Percentiles rank a stretch among this genome's conserved stretches.
phyloP scores from a whole-genome alignment of 2,888 invertebrate genomes.

The Oxycera nigricornis region DNA sequence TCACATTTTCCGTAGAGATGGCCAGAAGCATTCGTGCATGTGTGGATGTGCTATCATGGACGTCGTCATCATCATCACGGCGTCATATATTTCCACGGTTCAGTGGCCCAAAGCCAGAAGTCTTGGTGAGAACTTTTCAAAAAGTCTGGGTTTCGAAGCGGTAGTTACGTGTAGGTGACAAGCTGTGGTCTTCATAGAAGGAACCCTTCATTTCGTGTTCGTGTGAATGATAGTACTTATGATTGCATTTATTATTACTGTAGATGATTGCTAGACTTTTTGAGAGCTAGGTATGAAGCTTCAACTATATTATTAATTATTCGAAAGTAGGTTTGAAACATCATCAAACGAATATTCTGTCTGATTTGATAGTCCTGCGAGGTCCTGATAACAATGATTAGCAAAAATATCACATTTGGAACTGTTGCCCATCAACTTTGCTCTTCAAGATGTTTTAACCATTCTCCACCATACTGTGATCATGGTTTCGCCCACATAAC shows the following conservation, averaged over 20 bases:
- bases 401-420: too few relatives aligned
- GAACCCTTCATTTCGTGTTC: conserved; percentile 36
- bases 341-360: too few relatives aligned
- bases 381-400: too few relatives aligned
- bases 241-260: conserved; percentile 32
- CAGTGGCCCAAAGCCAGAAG: conserved; percentile 38
- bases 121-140: conserved; percentile 41
- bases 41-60: too few relatives aligned
- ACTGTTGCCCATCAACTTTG: too few relatives aligned
- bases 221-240: conserved; percentile 40
- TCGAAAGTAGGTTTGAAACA: too few relatives aligned
- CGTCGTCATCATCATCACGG: neutral
- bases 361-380: too few relatives aligned
- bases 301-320: too few relatives aligned
- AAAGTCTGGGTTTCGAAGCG: neutral
- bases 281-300: too few relatives aligned
- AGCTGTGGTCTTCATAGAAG: neutral
- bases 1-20: conserved; percentile 31
- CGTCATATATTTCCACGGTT: conserved; percentile 44
- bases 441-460: too few relatives aligned
- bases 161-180: neutral
- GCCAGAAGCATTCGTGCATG: neutral
- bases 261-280: conserved; percentile 25
- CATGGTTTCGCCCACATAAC: too few relatives aligned
- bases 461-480: too few relatives aligned